Evolutionary conservation across 2,797 vertebrate species (phyloP), one percentile per base, ranked within the genome.

Genomic region (Simalia tracyae): DNA sequence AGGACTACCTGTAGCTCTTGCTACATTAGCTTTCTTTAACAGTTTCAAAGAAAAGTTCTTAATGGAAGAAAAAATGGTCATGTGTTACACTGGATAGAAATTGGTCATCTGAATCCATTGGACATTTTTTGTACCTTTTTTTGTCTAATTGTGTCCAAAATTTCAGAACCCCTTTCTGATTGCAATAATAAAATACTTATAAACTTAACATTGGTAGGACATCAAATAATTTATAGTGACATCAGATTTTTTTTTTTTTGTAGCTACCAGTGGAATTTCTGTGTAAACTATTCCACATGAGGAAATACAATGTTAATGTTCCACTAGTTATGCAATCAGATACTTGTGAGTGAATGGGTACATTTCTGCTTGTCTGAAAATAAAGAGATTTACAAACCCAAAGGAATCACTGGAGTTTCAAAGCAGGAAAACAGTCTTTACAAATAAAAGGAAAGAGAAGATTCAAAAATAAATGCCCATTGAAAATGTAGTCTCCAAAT

Each of bases 401-500:
- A 97, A 96, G 95, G 96, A 96, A 97, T 97, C 97, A 97, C 97
- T 28, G 95, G 95, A 97, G 95, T 97, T 97, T 97, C 95, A 90
- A 94, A 97, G 97, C 96, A 95, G 95, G 96, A 96, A 95, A 96
- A 96, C 95, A 97, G 97, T 98, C 97, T 97, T 95, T 76, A 26
- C 19, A 42, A 64, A 57, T 36, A 54, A 57, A 61, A 87, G 94
- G 97, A 97, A 97, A 92, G 96, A 97, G 96, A 97, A 96, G 96
- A 94, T 97, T 97, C 95, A 89, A 96, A 98, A 98, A 97, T 96
- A 98, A 98, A 98, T 98, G 98, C 98, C 98, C 98, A 94, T 93
- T 96, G 93, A 95, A 97, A 97, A 96, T 94, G 96, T 94, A 96
- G 95, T 95, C 97, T 96, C 96, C 96, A 97, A 96, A 97, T 17